These are phyloP conservation scores for Ctenopoma multispine DNA, from an alignment of 2,797 vertebrate genomes.

Conservation along the genomic window DNA sequence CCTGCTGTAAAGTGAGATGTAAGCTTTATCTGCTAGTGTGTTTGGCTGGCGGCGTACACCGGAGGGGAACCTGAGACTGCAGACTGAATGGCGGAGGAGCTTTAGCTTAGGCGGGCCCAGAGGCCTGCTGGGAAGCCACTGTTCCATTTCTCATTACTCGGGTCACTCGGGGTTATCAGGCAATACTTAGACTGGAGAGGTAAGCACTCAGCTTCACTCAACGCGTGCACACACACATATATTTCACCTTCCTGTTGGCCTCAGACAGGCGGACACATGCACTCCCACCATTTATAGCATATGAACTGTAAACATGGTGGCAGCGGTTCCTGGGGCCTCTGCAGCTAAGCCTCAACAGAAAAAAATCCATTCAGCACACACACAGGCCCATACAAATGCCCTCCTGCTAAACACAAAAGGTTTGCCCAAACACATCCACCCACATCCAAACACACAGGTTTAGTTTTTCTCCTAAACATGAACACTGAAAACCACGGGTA, in stretches of 20 bases:
- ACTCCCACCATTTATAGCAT: conserved; percentile 66
- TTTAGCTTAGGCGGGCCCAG: conserved; percentile 47
- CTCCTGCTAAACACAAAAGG: conserved; percentile 66
- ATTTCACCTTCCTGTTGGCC: conserved; percentile 59
- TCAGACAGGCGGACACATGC: conserved; percentile 43
- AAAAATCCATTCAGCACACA: conserved; percentile 60
- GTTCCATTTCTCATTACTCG: conserved; percentile 75
- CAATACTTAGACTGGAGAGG: conserved; percentile 68
- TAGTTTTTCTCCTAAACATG: conserved; percentile 58
- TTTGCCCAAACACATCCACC: conserved; percentile 75
- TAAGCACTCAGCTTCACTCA: conserved; percentile 74
- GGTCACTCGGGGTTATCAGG: conserved; percentile 78
- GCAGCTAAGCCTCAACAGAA: conserved; percentile 48
- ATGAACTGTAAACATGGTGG: conserved; percentile 60
- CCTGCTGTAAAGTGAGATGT: conserved; percentile 53
- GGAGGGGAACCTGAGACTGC: conserved; percentile 43
- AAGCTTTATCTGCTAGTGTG: conserved; percentile 55
- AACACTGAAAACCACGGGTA: conserved; percentile 30
- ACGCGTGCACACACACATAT: conserved; percentile 43
- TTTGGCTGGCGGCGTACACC: conserved; percentile 54
- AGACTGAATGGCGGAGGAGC: conserved; percentile 34
- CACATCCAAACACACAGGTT: conserved; percentile 68
- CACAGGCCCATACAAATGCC: conserved; percentile 49
- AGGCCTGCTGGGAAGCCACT: conserved; percentile 68
- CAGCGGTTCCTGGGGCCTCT: conserved; percentile 60